Percentiles rank a stretch among this genome's conserved stretches.
Evolutionary conservation across 2,113 vertebrate genomes (phyloP).

Genomic region (Ageneiosus marmoratus): DNA sequence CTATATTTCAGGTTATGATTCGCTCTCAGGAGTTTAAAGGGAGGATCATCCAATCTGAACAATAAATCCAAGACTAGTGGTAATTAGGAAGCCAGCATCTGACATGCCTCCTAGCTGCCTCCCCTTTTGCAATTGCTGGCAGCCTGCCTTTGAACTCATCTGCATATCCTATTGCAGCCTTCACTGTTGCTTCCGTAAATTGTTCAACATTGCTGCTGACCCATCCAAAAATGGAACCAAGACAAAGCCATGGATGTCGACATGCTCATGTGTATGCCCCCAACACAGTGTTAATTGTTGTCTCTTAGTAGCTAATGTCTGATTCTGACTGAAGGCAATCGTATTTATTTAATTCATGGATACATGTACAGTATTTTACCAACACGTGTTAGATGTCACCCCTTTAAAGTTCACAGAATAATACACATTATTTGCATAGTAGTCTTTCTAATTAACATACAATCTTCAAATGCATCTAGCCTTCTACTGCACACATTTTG

Average conservation of each 20-base stretch:
- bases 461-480: not conserved
- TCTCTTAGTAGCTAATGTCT: not conserved
- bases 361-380: no score
- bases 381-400: not conserved
- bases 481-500: no score
- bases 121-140: conserved; percentile 52
- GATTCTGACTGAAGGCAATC: not conserved
- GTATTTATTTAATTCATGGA: no score
- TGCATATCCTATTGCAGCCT: conserved; percentile 53
- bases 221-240: conserved; percentile 23
- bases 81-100: conserved; percentile 54
- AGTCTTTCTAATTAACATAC: not conserved
- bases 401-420: not conserved
- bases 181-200: conserved; percentile 45
- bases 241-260: conserved; percentile 7
- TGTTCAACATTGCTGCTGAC: conserved; percentile 53
- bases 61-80: conserved; percentile 50
- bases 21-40: conserved; percentile 48
- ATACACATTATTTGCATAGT: not conserved
- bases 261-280: not conserved
- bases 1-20: conserved; percentile 58
- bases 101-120: conserved; percentile 45
- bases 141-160: conserved; percentile 55
- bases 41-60: conserved; percentile 47
- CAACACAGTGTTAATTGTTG: not conserved